Evolutionary conservation across 2,888 invertebrate species (phyloP).

Genomic region (Nebria salina): DNA sequence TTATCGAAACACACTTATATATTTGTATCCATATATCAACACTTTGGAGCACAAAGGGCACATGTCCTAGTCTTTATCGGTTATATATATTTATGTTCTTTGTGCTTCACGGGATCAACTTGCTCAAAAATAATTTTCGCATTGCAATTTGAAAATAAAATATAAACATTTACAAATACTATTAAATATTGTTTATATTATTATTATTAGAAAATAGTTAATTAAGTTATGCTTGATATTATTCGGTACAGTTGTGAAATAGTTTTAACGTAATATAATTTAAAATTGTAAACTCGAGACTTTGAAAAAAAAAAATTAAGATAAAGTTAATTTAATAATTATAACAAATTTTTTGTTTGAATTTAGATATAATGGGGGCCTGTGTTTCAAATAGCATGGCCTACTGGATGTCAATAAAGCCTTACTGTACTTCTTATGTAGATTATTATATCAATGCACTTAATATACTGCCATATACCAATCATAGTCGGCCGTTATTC

Average conservation of each 20-base stretch:
- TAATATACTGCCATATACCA: conserved; percentile 13
- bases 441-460: conserved; percentile 7
- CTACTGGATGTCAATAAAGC: conserved; percentile 15
- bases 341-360: not conserved
- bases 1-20: too few relatives aligned
- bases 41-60: not conserved
- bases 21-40: too few relatives aligned
- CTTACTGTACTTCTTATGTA: conserved; percentile 13
- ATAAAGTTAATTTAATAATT: conserved; percentile 1
- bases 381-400: conserved; percentile 10
- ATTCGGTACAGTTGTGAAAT: not conserved
- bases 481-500: conserved; percentile 8
- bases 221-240: too few relatives aligned
- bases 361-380: not conserved
- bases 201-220: too few relatives aligned
- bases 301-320: not conserved
- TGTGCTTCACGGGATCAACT: too few relatives aligned
- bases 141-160: too few relatives aligned
- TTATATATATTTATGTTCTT: not conserved
- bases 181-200: too few relatives aligned
- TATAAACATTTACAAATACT: too few relatives aligned
- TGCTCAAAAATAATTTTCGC: too few relatives aligned
- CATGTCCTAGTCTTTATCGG: not conserved
- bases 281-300: not conserved
- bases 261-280: not conserved